A percentile compares a stretch with the other conserved stretches of the same genome.
phyloP scores from a whole-genome alignment of 2,113 vertebrate species.

The Mirounga angustirostris region DNA sequence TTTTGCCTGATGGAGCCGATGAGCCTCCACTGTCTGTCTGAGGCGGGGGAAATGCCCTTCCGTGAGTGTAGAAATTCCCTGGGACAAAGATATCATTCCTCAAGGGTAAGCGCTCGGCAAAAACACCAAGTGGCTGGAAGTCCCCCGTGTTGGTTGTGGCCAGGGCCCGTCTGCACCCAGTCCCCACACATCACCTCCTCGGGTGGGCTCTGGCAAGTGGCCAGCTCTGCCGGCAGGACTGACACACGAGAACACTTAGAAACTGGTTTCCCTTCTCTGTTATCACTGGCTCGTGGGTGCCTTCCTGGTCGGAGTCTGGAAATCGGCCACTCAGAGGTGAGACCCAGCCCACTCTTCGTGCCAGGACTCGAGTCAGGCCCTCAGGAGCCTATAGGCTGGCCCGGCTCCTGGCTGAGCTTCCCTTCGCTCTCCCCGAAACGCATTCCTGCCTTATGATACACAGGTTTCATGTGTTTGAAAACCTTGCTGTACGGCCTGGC shows the following conservation, averaged over 20 bases:
- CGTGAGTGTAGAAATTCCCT: not conserved
- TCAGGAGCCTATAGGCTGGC: not conserved
- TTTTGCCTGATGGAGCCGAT: not conserved
- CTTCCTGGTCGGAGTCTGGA: not conserved
- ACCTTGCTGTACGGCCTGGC: not conserved
- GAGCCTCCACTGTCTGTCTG: not conserved
- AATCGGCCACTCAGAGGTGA: conserved; percentile 1
- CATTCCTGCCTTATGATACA: conserved; percentile 50
- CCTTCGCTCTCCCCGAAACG: not conserved
- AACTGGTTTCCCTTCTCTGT: conserved; percentile 53
- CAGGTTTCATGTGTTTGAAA: not conserved
- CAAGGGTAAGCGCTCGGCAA: fast-evolving
- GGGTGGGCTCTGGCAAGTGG: not conserved
- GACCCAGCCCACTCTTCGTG: not conserved
- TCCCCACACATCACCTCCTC: not conserved
- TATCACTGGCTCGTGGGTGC: conserved; percentile 54
- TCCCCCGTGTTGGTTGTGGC: not conserved
- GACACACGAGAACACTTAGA: conserved; percentile 74
- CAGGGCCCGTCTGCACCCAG: not conserved
- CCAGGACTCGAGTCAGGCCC: conserved; percentile 62
- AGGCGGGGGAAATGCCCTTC: not conserved
- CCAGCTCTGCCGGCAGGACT: conserved; percentile 46
- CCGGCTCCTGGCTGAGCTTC: not conserved
- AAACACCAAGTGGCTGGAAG: not conserved
- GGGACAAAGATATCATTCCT: too few species aligned